Evolutionary conservation across 2,888 invertebrate genomes (phyloP).

Genomic region (Parnassius mnemosyne): DNA sequence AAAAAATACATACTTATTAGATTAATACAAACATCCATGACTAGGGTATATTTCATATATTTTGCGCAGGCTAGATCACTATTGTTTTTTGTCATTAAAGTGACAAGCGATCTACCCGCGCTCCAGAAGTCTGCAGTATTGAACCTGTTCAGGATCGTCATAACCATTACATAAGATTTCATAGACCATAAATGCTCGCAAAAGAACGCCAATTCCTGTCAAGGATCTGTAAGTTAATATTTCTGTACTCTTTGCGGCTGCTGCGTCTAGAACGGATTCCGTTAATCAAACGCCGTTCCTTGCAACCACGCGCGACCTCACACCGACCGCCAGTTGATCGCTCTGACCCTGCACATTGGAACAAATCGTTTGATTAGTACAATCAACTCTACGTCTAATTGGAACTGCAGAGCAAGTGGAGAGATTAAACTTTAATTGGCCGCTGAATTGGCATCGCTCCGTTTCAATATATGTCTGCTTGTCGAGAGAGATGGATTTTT

Average conservation of each 20-base stretch:
- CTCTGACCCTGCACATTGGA: constrained; percentile 47
- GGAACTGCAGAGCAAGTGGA: constrained; percentile 32
- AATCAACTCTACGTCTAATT: constrained; percentile 40
- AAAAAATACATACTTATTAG: too few species aligned
- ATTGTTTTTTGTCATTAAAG: too few species aligned
- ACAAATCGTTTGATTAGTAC: constrained; percentile 59
- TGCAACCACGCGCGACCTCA: constrained; percentile 25
- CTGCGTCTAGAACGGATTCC: constrained; percentile 1
- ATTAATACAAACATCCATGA: too few species aligned
- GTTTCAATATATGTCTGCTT: constrained; percentile 5
- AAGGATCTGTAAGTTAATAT: too few species aligned
- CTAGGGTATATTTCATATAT: too few species aligned
- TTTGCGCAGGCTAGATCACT: too few species aligned
- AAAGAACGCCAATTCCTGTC: too few species aligned
- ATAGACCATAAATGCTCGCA: too few species aligned
- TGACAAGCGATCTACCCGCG: too few species aligned
- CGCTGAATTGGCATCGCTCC: constrained; percentile 17
- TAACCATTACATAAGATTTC: too few species aligned
- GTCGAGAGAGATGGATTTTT: not conserved
- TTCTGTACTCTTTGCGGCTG: not conserved
- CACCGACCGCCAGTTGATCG: constrained; percentile 35
- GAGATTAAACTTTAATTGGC: constrained; percentile 23
- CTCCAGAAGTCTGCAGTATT: too few species aligned
- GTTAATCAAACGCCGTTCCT: not conserved
- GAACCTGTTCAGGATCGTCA: too few species aligned